These are phyloP conservation scores for Elaphurus davidianus DNA, from an alignment of 2,113 vertebrate species.

Conservation along the genomic window DNA sequence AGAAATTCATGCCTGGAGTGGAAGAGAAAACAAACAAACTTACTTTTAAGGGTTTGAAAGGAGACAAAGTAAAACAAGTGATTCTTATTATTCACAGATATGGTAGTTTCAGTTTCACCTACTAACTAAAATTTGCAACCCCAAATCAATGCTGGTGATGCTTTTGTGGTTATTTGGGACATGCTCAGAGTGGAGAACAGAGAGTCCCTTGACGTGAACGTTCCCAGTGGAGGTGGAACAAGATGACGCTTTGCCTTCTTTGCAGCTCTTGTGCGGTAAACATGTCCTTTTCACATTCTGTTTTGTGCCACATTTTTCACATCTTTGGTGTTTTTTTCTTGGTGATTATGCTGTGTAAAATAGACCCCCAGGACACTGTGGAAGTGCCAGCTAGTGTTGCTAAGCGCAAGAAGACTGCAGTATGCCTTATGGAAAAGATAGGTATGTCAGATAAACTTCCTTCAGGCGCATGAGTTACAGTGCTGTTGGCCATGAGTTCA, in stretches of 20 bases:
- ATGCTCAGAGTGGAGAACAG: neutral
- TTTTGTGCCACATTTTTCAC: neutral
- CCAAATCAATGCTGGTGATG: neutral
- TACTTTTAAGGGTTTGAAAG: neutral
- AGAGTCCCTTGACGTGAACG: rapidly evolving
- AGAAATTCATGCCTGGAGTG: neutral
- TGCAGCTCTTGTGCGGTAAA: neutral
- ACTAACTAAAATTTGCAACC: neutral
- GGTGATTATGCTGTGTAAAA: neutral
- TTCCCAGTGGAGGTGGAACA: neutral
- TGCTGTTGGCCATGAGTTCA: neutral
- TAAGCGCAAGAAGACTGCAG: neutral
- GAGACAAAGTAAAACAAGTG: neutral
- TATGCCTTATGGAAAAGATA: neutral
- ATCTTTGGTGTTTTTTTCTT: neutral
- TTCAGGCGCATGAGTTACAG: neutral
- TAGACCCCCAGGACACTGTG: neutral
- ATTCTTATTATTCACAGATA: neutral
- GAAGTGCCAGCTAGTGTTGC: neutral
- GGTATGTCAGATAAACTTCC: neutral
- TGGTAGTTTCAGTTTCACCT: neutral
- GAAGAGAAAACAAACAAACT: neutral
- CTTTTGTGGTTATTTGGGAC: neutral
- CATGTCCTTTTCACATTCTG: neutral
- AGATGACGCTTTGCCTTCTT: neutral